phyloP scores from a whole-genome alignment of 2,113 vertebrate genomes.

The Heliornis fulica region DNA sequence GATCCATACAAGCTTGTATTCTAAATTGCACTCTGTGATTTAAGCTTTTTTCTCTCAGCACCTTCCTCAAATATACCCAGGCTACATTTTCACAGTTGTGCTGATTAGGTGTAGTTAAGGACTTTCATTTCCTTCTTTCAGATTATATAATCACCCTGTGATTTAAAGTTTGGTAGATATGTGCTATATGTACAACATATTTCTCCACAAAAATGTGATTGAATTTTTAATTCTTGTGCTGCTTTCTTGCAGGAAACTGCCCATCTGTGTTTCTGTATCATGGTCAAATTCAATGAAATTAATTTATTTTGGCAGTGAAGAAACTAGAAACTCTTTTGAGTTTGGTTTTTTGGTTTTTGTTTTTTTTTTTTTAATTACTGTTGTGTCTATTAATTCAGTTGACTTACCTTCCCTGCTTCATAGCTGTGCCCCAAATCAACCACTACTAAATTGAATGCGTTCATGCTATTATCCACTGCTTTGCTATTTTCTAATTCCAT shows the following conservation, averaged over 20 bases:
- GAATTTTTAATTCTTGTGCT: background rate
- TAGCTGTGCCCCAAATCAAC: background rate
- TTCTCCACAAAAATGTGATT: background rate
- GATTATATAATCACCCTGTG: background rate
- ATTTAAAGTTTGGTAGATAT: background rate
- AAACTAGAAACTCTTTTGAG: background rate
- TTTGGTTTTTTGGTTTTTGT: too few relatives aligned
- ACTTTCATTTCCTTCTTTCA: background rate
- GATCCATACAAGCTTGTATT: background rate
- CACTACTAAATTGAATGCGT: background rate
- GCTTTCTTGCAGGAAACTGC: background rate
- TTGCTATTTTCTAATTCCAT: background rate
- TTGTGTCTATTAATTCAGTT: background rate
- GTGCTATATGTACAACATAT: background rate
- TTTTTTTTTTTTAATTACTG: background rate
- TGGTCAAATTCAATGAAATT: background rate
- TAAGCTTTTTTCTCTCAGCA: background rate
- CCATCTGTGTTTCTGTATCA: background rate
- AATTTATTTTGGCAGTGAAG: background rate
- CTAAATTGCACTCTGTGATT: background rate
- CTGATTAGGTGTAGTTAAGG: background rate
- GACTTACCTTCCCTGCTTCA: background rate
- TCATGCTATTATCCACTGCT: background rate
- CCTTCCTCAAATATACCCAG: background rate
- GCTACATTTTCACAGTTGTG: background rate